These are phyloP conservation scores for Vanessa cardui DNA, from an alignment of 2,888 invertebrate species.

Conservation along the genomic window DNA sequence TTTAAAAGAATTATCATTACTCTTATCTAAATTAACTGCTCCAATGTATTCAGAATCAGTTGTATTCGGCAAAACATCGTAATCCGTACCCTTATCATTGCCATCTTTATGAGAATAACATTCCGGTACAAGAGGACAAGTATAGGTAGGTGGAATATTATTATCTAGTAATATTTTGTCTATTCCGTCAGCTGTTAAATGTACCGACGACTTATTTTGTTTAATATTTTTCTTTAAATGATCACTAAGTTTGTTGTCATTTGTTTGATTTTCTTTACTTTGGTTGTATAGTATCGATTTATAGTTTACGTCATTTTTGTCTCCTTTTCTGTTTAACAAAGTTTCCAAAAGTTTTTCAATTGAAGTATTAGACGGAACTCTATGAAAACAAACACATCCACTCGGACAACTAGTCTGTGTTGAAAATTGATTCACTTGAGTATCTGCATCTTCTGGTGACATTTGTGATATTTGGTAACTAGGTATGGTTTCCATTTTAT, in stretches of 20 bases:
- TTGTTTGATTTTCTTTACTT: not conserved
- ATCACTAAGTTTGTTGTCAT: not conserved
- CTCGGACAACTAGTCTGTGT: conserved; percentile 45
- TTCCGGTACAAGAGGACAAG: not conserved
- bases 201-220: not conserved
- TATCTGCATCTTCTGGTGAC: conserved; percentile 33
- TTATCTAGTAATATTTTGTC: conserved; percentile 6
- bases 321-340: conserved; percentile 46
- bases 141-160: not conserved
- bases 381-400: conserved; percentile 64
- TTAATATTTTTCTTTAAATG: conserved; percentile 24
- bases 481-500: conserved; percentile 42
- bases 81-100: conserved; percentile 27
- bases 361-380: conserved; percentile 67
- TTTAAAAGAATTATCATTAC: conserved; percentile 55
- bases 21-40: conserved; percentile 64
- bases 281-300: conserved; percentile 18
- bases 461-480: conserved; percentile 24
- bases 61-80: conserved; percentile 37
- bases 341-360: conserved; percentile 63
- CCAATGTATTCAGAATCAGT: conserved; percentile 66
- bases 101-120: conserved; percentile 13
- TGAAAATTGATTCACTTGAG: conserved; percentile 24
- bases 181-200: not conserved
- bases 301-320: conserved; percentile 20